Base-by-base conservation (phyloP, 2,113 vertebrate genomes). In the Aphyosemion australe region DNA sequence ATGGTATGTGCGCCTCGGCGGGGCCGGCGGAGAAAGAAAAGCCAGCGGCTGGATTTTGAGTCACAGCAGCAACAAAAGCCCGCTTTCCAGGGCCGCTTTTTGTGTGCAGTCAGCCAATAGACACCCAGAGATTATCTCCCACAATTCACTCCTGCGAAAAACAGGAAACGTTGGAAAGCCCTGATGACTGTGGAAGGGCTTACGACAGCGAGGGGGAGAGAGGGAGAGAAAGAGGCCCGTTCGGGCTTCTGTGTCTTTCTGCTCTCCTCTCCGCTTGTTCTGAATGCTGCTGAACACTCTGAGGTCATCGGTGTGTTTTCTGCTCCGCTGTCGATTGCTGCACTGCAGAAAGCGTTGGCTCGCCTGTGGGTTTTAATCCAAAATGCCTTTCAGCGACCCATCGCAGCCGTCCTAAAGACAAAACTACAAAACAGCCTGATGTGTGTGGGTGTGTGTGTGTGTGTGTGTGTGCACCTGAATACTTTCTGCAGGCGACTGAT, bases 121-220 rank as follows among this genome's bases (percentile, higher is more conserved):
- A 78, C 87, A 68, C 78, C 76, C 67, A 72, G 90, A 91, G 89
- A 91, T 92, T 90, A 91, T 90, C 88, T 91, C 86, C 90, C 90
- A 91, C 90, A 90, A 88, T 91, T 89, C 87, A 88, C 86, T 80
- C 84, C 86, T 90, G 87, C 87, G 58, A 90, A 90, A 42, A 88
- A 91, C 90, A 91, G 90, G 90, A 92, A 91, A 87, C 76, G 85
- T 84, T 84, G 81, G 88, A 90, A 90, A 90, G 88, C 90, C 87
- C 85, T 79, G 84, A 87, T 88, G 90, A 87, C 86, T 83, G 86
- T 84, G 84, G 85, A 86, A 85, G 86, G 90, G 88, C 83, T 91
- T 91, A 89, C 66, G 72, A 74, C 74, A 19, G 46, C 1, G 46
- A 48, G 43, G 15, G 43, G 3, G 41, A 42, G 41, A 42, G 41